phyloP scores from a whole-genome alignment of 2,888 invertebrate genomes.

The Cataglyphis cursor region DNA sequence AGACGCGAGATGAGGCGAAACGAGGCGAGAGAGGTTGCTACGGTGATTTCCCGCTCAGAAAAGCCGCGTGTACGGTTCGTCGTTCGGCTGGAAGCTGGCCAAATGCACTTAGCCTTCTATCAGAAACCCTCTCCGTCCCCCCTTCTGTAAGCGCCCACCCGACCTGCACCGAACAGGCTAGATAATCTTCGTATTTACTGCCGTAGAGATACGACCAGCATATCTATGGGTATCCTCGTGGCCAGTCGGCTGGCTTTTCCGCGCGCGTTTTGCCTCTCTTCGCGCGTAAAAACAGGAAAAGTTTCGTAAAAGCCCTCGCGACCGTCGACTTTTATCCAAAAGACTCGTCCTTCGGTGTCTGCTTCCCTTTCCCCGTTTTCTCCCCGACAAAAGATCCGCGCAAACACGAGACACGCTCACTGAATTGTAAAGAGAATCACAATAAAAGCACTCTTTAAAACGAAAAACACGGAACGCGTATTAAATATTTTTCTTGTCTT shows the following conservation, averaged over 20 bases:
- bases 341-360: conserved; percentile 51
- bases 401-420: conserved; percentile 59
- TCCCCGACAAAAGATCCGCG: conserved; percentile 64
- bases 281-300: conserved; percentile 72
- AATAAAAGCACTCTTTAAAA: conserved; percentile 43
- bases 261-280: conserved; percentile 9
- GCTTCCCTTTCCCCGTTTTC: conserved; percentile 43
- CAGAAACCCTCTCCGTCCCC: conserved; percentile 71
- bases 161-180: conserved; percentile 53
- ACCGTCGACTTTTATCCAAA: conserved; percentile 54
- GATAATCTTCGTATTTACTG: conserved; percentile 80
- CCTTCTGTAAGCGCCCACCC: conserved; percentile 65
- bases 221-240: conserved; percentile 62
- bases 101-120: conserved; percentile 85
- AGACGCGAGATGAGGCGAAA: conserved; percentile 53
- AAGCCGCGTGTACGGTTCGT: conserved; percentile 72
- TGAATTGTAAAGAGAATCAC: conserved; percentile 36
- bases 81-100: conserved; percentile 82
- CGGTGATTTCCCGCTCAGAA: conserved; percentile 77
- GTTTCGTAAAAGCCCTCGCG: conserved; percentile 69
- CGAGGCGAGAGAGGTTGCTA: conserved; percentile 59
- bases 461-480: conserved; percentile 25
- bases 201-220: conserved; percentile 72
- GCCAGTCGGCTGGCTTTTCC: not conserved
- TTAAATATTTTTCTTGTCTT: conserved; percentile 43